These are phyloP conservation scores for Coregonus ussuriensis DNA, from an alignment of 2,797 vertebrate genomes.

Conservation along the genomic window DNA sequence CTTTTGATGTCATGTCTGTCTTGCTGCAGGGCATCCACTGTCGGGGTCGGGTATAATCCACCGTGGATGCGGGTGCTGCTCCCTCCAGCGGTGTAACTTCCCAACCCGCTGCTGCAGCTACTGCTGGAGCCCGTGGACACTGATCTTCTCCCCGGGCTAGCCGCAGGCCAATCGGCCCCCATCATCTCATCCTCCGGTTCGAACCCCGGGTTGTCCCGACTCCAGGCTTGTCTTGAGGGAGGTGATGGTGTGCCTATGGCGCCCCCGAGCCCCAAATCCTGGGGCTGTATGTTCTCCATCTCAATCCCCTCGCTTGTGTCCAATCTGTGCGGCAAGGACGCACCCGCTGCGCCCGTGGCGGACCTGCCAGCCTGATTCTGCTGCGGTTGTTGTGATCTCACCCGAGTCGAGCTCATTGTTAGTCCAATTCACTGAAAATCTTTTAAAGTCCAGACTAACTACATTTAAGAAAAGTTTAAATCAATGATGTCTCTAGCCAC, in stretches of 20 bases:
- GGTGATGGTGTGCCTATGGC: slow-evolving; percentile 77
- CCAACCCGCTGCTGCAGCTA: slow-evolving; percentile 74
- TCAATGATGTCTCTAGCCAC: slow-evolving; percentile 1
- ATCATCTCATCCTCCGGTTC: slow-evolving; percentile 91
- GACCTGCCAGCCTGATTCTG: slow-evolving; percentile 56
- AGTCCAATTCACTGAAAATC: slow-evolving; percentile 22
- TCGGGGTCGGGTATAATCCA: slow-evolving; percentile 69
- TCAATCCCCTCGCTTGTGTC: slow-evolving; percentile 75
- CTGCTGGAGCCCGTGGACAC: slow-evolving; percentile 77
- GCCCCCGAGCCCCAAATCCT: slow-evolving; percentile 72
- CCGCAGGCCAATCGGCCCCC: slow-evolving; percentile 89
- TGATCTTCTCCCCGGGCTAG: slow-evolving; percentile 77
- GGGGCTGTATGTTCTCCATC: slow-evolving; percentile 81
- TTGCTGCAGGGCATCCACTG: slow-evolving; percentile 64
- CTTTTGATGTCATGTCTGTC: slow-evolving; percentile 63
- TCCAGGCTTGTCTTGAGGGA: slow-evolving; percentile 93
- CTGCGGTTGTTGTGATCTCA: slow-evolving; percentile 68
- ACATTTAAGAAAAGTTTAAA: slow-evolving; percentile 23
- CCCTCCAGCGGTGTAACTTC: slow-evolving; percentile 64
- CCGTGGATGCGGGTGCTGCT: slow-evolving; percentile 68
- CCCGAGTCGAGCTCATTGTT: slow-evolving; percentile 72
- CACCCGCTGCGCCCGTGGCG: slow-evolving; percentile 15
- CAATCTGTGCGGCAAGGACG: slow-evolving; percentile 45
- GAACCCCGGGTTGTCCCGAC: slow-evolving; percentile 92
- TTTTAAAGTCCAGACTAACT: neutral